Base-by-base conservation (phyloP, 2,797 vertebrate genomes). In the Tolypeutes matacus region DNA sequence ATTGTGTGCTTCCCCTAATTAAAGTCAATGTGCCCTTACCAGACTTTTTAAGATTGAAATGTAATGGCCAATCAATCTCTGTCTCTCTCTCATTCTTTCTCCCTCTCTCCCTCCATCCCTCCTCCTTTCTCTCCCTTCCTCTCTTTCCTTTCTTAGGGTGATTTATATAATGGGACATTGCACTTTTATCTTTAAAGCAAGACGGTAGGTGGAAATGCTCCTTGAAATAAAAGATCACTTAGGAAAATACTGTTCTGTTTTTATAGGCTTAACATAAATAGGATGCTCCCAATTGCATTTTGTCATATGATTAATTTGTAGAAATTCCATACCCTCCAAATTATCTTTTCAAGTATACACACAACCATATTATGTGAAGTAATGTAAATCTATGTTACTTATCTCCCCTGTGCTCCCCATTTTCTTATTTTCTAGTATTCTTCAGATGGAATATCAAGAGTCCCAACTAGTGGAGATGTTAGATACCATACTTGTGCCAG, bases 321-420 rank as follows among this genome's bases (percentile, higher is more conserved):
- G 85, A 85, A 73, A 93, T 36, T 75, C 25, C 42, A 53, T 82
- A 25, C 27, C 21, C 92, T 36, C 95, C 39, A 84, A 81, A 70
- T 82, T 81, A 51, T 69, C 31, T 90, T 92, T 81, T 86, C 73
- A 29, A 53, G 46, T 88, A 91, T 4, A 73, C 23, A 34, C 4
- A 20, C 23, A 70, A 9, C 46, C 72, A 70, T 91, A 88, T 29
- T 87, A 42, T 21, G 39, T 80, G 69, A 91, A 70, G 29, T 80
- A 36, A 65, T 78, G 1, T 18, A n/a, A 85, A 73, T 65, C 18
- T 72, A 2, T n/a, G 11, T 62, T 67, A 81, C 88, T 93, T 72
- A 34, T 87, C 49, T 77, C 31, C n/a, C 27, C 25, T 23, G 5
- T 53, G 11, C 85, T 81, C 25, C 27, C 39, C 21, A 23, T 84